phyloP scores from a whole-genome alignment of 1,140 invertebrate species.

The Drosophila mojavensis region DNA sequence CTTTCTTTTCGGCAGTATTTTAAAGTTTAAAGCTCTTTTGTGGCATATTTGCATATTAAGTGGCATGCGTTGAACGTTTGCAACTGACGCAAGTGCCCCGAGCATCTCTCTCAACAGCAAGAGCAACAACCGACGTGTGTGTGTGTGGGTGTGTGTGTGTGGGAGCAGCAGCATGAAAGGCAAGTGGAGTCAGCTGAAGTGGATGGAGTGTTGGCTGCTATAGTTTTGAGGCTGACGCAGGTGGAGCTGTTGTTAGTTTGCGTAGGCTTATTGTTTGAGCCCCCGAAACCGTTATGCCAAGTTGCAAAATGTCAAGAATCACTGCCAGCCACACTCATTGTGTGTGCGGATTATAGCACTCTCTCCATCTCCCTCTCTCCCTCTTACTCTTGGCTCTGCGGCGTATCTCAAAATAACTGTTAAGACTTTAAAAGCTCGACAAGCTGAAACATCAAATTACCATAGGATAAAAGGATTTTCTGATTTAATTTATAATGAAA shows the following conservation, averaged over 20 bases:
- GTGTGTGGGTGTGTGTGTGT: neutral
- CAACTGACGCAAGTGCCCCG: slow-evolving; percentile 21
- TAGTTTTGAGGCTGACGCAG: slow-evolving; percentile 23
- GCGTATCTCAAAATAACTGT: slow-evolving; percentile 30
- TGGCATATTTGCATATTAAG: slow-evolving; percentile 80
- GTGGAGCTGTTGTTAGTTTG: slow-evolving; percentile 68
- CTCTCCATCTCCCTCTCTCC: slow-evolving; percentile 3
- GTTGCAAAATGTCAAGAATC: slow-evolving; percentile 68
- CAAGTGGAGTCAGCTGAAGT: slow-evolving; percentile 4
- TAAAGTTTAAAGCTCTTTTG: slow-evolving; percentile 81
- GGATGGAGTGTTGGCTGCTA: neutral
- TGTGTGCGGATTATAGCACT: slow-evolving; percentile 28
- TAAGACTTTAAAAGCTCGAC: slow-evolving; percentile 46
- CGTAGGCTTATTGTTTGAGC: slow-evolving; percentile 67
- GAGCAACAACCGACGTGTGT: neutral
- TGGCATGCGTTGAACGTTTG: slow-evolving; percentile 67
- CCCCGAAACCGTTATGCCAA: slow-evolving; percentile 43
- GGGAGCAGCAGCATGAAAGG: neutral
- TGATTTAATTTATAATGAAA: slow-evolving; percentile 50
- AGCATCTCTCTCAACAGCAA: neutral
- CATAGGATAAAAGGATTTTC: slow-evolving; percentile 61
- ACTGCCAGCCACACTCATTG: slow-evolving; percentile 44
- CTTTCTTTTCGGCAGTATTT: slow-evolving; percentile 53
- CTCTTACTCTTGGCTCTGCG: slow-evolving; percentile 5
- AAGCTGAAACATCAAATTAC: slow-evolving; percentile 71